Evolutionary conservation across 2,113 vertebrate genomes (phyloP).

Genomic region (Peromyscus californicus): DNA sequence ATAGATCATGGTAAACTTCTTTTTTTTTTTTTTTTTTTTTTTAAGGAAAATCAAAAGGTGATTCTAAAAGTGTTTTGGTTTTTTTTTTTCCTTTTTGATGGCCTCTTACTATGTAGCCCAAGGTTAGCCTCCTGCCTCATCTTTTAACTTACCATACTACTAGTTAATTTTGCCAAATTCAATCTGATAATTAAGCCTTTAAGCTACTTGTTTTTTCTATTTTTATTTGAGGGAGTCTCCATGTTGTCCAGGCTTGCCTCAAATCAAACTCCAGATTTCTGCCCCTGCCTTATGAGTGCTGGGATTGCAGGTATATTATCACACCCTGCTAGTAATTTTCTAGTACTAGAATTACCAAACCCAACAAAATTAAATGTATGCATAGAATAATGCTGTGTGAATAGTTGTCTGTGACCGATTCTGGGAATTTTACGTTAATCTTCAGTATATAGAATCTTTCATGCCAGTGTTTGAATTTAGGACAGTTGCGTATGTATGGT

Average conservation of each 20-base stretch:
- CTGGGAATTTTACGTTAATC: neutral
- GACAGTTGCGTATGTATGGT: neutral
- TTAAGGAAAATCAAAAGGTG: too few relatives aligned
- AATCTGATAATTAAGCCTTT: slow-evolving; percentile 49
- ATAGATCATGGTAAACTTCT: too few relatives aligned
- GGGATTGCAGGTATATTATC: neutral
- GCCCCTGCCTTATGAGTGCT: neutral
- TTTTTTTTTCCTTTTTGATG: too few relatives aligned
- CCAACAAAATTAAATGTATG: neutral
- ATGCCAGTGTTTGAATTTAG: slow-evolving; percentile 31
- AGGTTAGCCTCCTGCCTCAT: too few relatives aligned
- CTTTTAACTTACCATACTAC: too few relatives aligned
- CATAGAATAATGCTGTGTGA: neutral
- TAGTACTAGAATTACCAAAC: neutral
- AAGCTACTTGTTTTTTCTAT: neutral
- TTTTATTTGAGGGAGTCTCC: neutral
- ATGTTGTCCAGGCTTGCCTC: neutral
- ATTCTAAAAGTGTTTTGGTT: too few relatives aligned
- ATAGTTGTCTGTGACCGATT: neutral
- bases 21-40: too few relatives aligned
- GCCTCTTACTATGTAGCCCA: too few relatives aligned
- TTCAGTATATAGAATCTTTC: neutral
- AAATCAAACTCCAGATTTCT: neutral
- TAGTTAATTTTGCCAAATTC: neutral
- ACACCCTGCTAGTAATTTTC: neutral